Base-by-base conservation (phyloP, 2,113 vertebrate species). In the Saccopteryx leptura region DNA sequence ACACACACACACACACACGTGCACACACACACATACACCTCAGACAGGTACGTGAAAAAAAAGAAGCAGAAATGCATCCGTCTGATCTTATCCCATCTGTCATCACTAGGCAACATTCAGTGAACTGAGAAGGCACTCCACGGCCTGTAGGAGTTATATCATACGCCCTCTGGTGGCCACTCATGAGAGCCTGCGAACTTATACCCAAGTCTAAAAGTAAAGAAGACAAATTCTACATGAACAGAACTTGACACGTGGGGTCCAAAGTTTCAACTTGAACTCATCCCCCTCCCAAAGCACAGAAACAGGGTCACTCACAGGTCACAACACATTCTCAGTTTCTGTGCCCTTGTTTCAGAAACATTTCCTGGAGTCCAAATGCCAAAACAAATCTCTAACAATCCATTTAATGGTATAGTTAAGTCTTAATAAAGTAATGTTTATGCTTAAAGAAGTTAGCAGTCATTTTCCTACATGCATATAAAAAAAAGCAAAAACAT, bases 21-120 rank as follows among this genome's bases (percentile, higher is more conserved):
- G 8, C 66, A 19, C 68, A 18, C n/a, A 28, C 26, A 28, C 63
- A 92, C 18, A 24, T 15, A 2, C 9, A 31, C 17, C 10, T 75
- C 48, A 79, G 19, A 61, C 7, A 4, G 26, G 24, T 56, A 15
- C 9, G 6, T 7, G 17, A 60, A 79, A 69, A 24, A 46, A 96
- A 91, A 75, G 69, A 50, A 66, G 17, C 15, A 81, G 17, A 2
- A 46, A 65, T 82, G 46, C 65, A 6, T 9, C 39, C 50, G 24
- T 8, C 11, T 75, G 4, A 2, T 2, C 21, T 18, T 10, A 46
- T 14, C 1, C 1, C 12, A 72, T 8, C 31, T 54, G 10, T n/a
- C 8, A 66, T 21, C 7, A 31, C 7, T 31, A 10, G 21, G 12
- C 28, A 52, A 52, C 0, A 12, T 56, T 46, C 79, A 65, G 15